Evolutionary conservation across 2,888 invertebrate genomes (phyloP), one percentile per base, ranked within the genome.

Genomic region (Rhabditoides inermis): DNA sequence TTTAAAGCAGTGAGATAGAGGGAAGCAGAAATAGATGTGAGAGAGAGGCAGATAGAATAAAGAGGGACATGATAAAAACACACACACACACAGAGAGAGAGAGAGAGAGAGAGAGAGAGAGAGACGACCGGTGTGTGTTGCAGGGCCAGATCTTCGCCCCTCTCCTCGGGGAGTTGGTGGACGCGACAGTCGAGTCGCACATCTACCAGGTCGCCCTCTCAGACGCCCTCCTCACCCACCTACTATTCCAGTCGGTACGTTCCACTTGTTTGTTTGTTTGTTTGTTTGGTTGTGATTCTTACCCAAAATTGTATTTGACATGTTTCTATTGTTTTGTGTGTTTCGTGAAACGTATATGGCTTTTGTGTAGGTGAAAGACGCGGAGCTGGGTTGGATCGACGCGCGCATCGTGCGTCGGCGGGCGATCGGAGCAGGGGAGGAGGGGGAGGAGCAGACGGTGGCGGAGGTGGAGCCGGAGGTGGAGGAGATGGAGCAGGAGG

Each of bases 131-230:
- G 18, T 27, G 28, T 10, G n/a, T 35, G 39, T 56, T 63, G 39
- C 50, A 69, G 61, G 70, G 64, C 7, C 66, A 64, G 63, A 85
- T 95, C 1, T 94, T 89, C 77, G 84, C 86, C 2, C 95, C 95
- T 0, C 80, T 79, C 10, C 57, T 79, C 4, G 77, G 79, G 0
- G 92, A 94, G 70, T 82, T 84, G 0, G 84, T 98, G 3, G 95
- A 98, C 77, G 94, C 90, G 0, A 95, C 98, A 0, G 91, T 91
- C 0, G 95, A 98, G 79, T 90, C 90, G 0, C 90, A 94, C 73
- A 98, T 98, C 69, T 95, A 91, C 78, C 95, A 95, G 83, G 89
- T 88, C 55, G 55, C 65, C 1, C 55, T 72, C 6, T 68, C 65
- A 50, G 71, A 72, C 48, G 58, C 61, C 3, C 53, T 61, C 25